Conservation (phyloP, 2,888 invertebrate species). For the Poecilobothrus nobilitatus region DNA sequence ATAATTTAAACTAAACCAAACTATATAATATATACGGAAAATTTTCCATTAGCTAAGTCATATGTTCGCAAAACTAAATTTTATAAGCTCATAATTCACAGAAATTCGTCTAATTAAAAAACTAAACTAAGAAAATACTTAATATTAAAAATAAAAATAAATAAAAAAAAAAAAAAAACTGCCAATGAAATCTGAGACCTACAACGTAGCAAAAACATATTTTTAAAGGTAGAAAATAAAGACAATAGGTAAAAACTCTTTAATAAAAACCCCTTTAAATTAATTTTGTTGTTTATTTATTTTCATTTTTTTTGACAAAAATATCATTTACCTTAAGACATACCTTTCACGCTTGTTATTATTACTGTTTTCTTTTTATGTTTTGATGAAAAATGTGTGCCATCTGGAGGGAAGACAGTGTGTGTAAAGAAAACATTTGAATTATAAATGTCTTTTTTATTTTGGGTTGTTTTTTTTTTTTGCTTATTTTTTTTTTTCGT, state of each 20-base stretch:
- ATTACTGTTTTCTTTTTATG: neutral
- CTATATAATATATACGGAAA: too few relatives aligned
- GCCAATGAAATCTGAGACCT: neutral
- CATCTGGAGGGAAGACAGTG: conserved; percentile 1
- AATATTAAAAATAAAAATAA: neutral
- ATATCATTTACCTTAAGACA: neutral
- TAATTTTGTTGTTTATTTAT: neutral
- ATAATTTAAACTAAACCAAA: too few relatives aligned
- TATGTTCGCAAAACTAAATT: too few relatives aligned
- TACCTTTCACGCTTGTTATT: neutral
- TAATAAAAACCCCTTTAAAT: neutral
- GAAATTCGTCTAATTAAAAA: too few relatives aligned
- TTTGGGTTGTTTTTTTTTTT: neutral
- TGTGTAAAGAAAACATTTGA: neutral
- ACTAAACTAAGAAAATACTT: too few relatives aligned
- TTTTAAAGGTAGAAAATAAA: neutral
- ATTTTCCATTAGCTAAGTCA: too few relatives aligned
- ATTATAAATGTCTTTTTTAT: neutral
- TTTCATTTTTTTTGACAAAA: neutral
- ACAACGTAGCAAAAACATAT: neutral
- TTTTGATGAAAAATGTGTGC: neutral
- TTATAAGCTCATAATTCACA: too few relatives aligned
- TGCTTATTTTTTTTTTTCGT: neutral
- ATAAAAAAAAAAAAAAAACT: neutral
- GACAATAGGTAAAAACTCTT: neutral